Base-by-base conservation (phyloP, 2,113 vertebrate genomes). In the Pelvicachromis taeniatus region DNA sequence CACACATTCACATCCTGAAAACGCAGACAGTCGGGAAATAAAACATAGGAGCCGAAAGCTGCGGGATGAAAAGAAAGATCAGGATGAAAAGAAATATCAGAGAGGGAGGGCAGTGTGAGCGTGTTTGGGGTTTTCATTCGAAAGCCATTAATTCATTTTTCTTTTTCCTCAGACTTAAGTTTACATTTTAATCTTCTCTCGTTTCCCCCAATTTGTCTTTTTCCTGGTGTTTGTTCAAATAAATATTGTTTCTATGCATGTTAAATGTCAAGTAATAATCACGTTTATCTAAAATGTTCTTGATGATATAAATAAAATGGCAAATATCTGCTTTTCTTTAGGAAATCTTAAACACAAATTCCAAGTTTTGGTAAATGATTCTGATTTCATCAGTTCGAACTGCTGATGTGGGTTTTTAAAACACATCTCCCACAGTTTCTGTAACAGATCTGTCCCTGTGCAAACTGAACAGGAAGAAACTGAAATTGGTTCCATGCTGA, bases 1-100 rank as follows among this genome's bases (percentile, higher is more conserved):
- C 92, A 92, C 17, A 78, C 56, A 80, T 80, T 82, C 53, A 80
- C 82, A 90, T 90, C 63, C 63, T 86, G 78, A 63, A 86, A 85
- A 88, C 10, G 52, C 23, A 68, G 82, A 82, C n/a, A 86, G 14
- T 48, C 1, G 3, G 80, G 81, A 78, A 88, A 87, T 82, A 77
- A 88, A 90, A 84, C 38, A 73, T 23, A 73, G 77, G 42, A 40
- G 52, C 48, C 45, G 48, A 85, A 85, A 85, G 77, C 80, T 58
- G 26, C 21, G 23, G 53, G 78, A 85, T 78, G 63, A 90, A 90
- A 82, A 84, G 61, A 90, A 82, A 38, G 31, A 48, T 70, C 45
- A 40, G 68, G 84, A 83, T 82, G 61, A 90, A 91, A 80, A 84
- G 61, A 90, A 81, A 63, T 42, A 83, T 33, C 19, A 55, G 42